Evolutionary conservation across 2,113 vertebrate genomes (phyloP), one percentile per base, ranked within the genome.

Genomic region (Carassius gibelio): DNA sequence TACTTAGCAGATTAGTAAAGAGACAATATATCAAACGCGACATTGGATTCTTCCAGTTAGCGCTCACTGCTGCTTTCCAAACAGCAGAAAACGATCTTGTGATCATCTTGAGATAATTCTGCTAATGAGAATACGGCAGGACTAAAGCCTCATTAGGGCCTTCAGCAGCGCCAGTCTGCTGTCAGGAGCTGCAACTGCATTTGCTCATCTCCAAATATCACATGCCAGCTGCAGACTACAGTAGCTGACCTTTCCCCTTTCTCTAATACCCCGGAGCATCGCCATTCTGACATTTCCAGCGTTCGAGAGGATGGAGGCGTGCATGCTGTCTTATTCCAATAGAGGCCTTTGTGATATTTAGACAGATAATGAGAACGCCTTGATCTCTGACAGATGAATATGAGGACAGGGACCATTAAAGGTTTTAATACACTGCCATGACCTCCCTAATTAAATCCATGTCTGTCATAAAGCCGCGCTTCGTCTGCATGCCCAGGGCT

Each of bases 291-390:
- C 89, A 90, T 90, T 88, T 89, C 76, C 50, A 77, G 9, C 14
- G 55, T 72, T 81, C 50, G 34, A 8, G 66, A 85, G 61, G 75
- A 61, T 82, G 84, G 14, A 86, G 68, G 36, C 84, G 30, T 66
- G 57, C 34, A 72, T 75, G 55, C 81, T 38, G 59, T 52, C 78
- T 79, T 82, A 86, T 84, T 68, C 84, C 78, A 86, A 79, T 78
- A 45, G 64, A 30, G 74, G 78, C 77, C 78, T 87, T 86, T 83
- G 86, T 89, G 88, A 88, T 90, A 90, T 90, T 90, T 88, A 82
- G 71, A 48, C 82, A 75, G 64, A 64, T 82, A 84, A 85, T 85
- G 88, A 86, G 87, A 85, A 81, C 21, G 66, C 61, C 68, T 57
- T 87, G 85, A 86, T 88, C 86, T 88, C 48, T 80, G 84, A 81